These are phyloP conservation scores for Manduca sexta DNA, from an alignment of 1,140 invertebrate species.

Conservation along the genomic window DNA sequence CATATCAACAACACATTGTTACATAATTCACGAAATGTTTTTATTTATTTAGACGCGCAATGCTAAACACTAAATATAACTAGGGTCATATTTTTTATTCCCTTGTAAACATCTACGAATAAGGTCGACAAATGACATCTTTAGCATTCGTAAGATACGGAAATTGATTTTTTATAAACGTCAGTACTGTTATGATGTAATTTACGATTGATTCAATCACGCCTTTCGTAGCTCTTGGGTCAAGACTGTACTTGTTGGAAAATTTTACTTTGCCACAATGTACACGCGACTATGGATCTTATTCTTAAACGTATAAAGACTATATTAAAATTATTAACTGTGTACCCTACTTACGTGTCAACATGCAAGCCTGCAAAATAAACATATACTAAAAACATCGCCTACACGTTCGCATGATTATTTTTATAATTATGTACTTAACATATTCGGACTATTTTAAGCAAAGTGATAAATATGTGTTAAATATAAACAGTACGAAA, in stretches of 20 bases:
- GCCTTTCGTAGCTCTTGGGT: constrained; percentile 30
- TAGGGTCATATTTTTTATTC: too few species aligned
- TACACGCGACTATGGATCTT: constrained; percentile 10
- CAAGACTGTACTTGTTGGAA: constrained; percentile 24
- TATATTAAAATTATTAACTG: background rate
- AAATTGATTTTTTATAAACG: constrained; percentile 20
- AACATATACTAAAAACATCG: constrained; percentile 25
- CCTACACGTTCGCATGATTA: constrained; percentile 9
- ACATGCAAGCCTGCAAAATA: constrained; percentile 17
- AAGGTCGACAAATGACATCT: too few species aligned
- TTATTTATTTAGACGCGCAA: too few species aligned
- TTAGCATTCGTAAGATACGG: constrained; percentile 10
- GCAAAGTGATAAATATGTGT: background rate
- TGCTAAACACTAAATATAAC: too few species aligned
- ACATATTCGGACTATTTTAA: background rate
- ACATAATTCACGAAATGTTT: too few species aligned
- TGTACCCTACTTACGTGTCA: constrained; percentile 4
- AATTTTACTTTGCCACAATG: constrained; percentile 7
- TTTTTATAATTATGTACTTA: constrained; percentile 1
- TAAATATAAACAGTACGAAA: background rate
- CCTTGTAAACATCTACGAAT: too few species aligned
- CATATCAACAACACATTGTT: too few species aligned
- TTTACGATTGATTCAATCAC: constrained; percentile 30
- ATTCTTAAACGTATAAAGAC: constrained; percentile 1
- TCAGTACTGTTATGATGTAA: constrained; percentile 28